Evolutionary conservation across 1,140 invertebrate genomes (phyloP), one percentile per base, ranked within the genome.

Genomic region (Scaptomyza montana): DNA sequence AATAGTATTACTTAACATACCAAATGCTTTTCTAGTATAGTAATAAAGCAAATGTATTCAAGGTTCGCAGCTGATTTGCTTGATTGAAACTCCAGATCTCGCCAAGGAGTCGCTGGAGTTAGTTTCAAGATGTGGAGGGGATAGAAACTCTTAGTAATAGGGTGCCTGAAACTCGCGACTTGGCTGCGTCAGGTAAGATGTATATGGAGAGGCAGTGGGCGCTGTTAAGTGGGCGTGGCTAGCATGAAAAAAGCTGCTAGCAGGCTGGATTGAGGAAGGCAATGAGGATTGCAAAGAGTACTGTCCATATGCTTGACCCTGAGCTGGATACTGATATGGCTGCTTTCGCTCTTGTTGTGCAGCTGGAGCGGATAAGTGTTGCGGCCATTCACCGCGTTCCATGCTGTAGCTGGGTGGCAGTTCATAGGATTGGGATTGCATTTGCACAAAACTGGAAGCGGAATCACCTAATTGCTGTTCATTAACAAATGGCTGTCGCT

Each of bases 381-480:
- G 36, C 0, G 51, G 33, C 70, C 68, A 77, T 7, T 71, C 39
- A 4, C 12, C 74, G n/a, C 25, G 30, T 8, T 65, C 74, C 1
- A 39, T 72, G 54, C 30, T 68, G 10, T 75, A 71, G 1, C 50
- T 56, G 4, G 74, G 39, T 0, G 82, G 75, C 65, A 87, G 46
- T 28, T 86, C 75, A 49, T 70, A 86, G 5, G 78, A 87, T 3
- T 87, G 72, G 7, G 82, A 86, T 41, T 86, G 82, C 82, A 86
- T 86, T 28, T 87, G 82, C 12, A 86, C 43, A 13, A 47, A 82
- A 6, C 43, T 43, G 1, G 2, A 7, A 9, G n/a, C 3, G 5
- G 65, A 59, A n/a, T 47, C 63, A 9, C 33, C 53, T 46, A 57
- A 6, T 1, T 54, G 69, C n/a, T 61, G 59, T 12, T 69, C 59